Evolutionary conservation across 92 coral and sea anemone species (phyloP).

Genomic region (Galaxea fascicularis): DNA sequence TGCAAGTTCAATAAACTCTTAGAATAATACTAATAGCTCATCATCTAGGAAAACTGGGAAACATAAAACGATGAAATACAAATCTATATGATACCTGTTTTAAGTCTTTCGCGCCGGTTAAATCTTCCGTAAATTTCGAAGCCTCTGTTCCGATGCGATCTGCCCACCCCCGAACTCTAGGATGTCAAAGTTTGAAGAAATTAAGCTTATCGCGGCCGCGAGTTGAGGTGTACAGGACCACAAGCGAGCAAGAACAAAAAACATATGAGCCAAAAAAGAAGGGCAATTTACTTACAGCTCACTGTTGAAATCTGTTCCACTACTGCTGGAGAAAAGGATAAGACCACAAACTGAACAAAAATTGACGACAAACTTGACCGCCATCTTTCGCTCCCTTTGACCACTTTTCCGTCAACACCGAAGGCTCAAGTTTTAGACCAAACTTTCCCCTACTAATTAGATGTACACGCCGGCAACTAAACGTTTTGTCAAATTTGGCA

Average conservation of each 20-base stretch:
- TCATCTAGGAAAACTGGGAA: conserved; percentile 15
- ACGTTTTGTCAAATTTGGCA: conserved; percentile 12
- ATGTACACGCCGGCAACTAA: background rate
- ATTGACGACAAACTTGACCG: conserved; percentile 29
- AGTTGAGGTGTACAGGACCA: conserved; percentile 12
- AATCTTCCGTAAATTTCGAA: conserved; percentile 35
- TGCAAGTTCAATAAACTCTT: conserved; percentile 47
- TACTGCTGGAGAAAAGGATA: conserved; percentile 6
- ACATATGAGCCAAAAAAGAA: background rate
- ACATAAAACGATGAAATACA: conserved; percentile 30
- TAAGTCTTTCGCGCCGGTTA: conserved; percentile 57
- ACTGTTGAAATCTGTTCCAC: conserved; percentile 5
- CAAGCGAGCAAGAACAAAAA: background rate
- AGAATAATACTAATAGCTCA: conserved; percentile 37
- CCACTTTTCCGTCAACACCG: conserved; percentile 48
- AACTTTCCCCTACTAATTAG: conserved; percentile 16
- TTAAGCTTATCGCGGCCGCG: background rate
- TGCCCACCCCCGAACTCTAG: conserved; percentile 85
- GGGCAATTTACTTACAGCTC: conserved; percentile 26
- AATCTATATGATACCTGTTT: conserved; percentile 56
- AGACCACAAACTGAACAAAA: conserved; percentile 44
- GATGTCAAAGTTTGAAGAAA: conserved; percentile 25
- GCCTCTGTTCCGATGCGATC: conserved; percentile 62
- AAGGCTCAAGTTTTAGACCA: conserved; percentile 33
- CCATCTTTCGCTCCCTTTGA: conserved; percentile 45